These are phyloP conservation scores for Teleogryllus oceanicus DNA, from an alignment of 2,888 invertebrate genomes.

Conservation along the genomic window DNA sequence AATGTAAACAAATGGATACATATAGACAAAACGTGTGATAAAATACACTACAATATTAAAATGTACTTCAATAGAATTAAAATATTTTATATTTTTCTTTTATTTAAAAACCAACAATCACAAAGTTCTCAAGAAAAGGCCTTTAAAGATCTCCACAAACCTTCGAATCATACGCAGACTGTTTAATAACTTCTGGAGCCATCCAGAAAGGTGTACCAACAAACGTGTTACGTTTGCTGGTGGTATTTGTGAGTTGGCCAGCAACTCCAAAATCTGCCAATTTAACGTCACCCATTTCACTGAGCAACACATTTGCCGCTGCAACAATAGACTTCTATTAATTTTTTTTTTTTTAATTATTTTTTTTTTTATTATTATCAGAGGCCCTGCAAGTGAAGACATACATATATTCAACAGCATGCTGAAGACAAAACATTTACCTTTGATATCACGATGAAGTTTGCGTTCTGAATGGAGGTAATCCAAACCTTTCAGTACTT, in stretches of 20 bases:
- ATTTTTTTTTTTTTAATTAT: too few relatives aligned
- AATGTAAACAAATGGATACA: too few relatives aligned
- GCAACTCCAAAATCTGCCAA: constrained; percentile 95
- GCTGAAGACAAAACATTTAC: constrained; percentile 44
- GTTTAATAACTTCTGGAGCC: constrained; percentile 96
- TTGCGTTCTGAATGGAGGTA: constrained; percentile 98
- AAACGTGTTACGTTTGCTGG: constrained; percentile 91
- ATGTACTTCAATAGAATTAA: too few relatives aligned
- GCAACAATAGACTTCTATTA: constrained; percentile 35
- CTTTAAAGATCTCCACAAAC: constrained; percentile 42
- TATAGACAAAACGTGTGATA: too few relatives aligned
- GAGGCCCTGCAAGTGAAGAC: too few relatives aligned
- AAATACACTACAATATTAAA: too few relatives aligned
- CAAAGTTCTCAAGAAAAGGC: too few relatives aligned
- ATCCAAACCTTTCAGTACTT: constrained; percentile 97
- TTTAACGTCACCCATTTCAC: constrained; percentile 98
- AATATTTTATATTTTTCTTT: too few relatives aligned
- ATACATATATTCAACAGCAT: too few relatives aligned
- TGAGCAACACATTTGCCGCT: constrained; percentile 96
- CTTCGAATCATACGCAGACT: constrained; percentile 93
- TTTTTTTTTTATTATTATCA: too few relatives aligned
- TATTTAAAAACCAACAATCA: too few relatives aligned
- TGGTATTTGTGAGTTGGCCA: constrained; percentile 86
- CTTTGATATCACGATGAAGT: constrained; percentile 97
- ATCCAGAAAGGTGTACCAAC: constrained; percentile 98